phyloP scores from a whole-genome alignment of 1,140 invertebrate genomes.

The Heterodera schachtii region DNA sequence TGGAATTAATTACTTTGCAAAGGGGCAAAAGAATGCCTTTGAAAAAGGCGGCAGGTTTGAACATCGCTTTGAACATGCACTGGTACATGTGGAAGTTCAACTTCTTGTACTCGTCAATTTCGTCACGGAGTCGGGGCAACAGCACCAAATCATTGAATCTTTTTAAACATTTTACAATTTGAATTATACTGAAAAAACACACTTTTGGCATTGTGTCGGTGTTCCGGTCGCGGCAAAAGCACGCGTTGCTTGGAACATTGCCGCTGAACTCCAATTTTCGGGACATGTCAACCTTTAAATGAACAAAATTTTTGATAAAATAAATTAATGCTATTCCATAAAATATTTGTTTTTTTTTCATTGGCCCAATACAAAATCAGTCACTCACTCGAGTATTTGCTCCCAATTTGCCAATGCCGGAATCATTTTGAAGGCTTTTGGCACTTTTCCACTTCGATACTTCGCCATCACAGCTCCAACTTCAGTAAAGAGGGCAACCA shows the following conservation, averaged over 20 bases:
- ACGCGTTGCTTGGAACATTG: conserved; percentile 89
- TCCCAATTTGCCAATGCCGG: conserved; percentile 93
- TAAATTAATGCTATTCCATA: conserved; percentile 18
- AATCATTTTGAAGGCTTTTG: conserved; percentile 96
- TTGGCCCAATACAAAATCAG: too few relatives aligned
- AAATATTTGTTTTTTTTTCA: too few relatives aligned
- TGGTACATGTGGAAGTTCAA: conserved; percentile 95
- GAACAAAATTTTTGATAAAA: background rate
- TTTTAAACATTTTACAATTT: conserved; percentile 39
- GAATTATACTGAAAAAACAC: conserved; percentile 11
- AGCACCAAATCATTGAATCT: conserved; percentile 75
- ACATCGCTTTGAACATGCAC: conserved; percentile 87
- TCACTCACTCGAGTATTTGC: conserved; percentile 68
- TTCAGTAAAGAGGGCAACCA: conserved; percentile 82
- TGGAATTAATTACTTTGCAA: conserved; percentile 71
- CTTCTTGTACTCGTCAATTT: conserved; percentile 89
- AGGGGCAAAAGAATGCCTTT: conserved; percentile 91
- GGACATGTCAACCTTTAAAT: conserved; percentile 68
- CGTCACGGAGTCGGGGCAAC: conserved; percentile 88
- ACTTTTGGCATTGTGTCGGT: conserved; percentile 90
- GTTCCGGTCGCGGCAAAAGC: conserved; percentile 95
- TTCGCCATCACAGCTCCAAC: conserved; percentile 72
- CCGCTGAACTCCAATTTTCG: conserved; percentile 79
- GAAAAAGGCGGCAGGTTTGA: conserved; percentile 97
- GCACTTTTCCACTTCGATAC: conserved; percentile 92